These are phyloP conservation scores for Heliangelus exortis DNA, from an alignment of 2,797 vertebrate species.

Conservation along the genomic window DNA sequence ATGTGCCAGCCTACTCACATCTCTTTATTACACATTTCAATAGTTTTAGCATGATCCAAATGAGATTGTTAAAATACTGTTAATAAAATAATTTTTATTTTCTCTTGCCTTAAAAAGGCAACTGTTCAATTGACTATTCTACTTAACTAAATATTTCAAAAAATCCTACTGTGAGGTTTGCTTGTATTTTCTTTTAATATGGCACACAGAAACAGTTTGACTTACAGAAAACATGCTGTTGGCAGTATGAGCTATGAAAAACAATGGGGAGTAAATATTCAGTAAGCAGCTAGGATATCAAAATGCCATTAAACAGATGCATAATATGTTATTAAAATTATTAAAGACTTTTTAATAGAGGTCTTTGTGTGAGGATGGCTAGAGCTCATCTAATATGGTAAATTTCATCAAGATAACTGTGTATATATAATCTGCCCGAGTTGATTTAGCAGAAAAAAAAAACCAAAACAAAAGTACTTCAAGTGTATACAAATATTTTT, in stretches of 20 bases:
- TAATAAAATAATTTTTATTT: neutral
- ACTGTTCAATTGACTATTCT: neutral
- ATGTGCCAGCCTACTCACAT: neutral
- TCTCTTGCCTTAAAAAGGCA: neutral
- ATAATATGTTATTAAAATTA: conserved; percentile 63
- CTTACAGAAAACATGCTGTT: conserved; percentile 47
- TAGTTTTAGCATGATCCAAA: neutral
- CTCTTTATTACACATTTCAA: neutral
- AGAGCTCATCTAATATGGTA: conserved; percentile 28
- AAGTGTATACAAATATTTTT: neutral
- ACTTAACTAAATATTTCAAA: conserved; percentile 27
- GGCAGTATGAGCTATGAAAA: conserved; percentile 51
- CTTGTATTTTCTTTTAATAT: conserved; percentile 46
- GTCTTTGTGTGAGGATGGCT: conserved; percentile 16
- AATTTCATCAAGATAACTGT: conserved; percentile 17
- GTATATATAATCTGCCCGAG: neutral
- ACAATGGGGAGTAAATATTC: conserved; percentile 50
- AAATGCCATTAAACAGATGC: conserved; percentile 54
- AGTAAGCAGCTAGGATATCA: conserved; percentile 46
- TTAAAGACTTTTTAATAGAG: conserved; percentile 54
- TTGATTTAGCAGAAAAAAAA: neutral
- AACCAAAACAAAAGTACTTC: neutral
- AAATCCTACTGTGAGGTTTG: conserved; percentile 8
- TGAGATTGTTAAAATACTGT: neutral
- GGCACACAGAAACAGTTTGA: conserved; percentile 21